These are phyloP conservation scores for Cosmia pyralina DNA, from an alignment of 2,888 invertebrate species.

Conservation along the genomic window DNA sequence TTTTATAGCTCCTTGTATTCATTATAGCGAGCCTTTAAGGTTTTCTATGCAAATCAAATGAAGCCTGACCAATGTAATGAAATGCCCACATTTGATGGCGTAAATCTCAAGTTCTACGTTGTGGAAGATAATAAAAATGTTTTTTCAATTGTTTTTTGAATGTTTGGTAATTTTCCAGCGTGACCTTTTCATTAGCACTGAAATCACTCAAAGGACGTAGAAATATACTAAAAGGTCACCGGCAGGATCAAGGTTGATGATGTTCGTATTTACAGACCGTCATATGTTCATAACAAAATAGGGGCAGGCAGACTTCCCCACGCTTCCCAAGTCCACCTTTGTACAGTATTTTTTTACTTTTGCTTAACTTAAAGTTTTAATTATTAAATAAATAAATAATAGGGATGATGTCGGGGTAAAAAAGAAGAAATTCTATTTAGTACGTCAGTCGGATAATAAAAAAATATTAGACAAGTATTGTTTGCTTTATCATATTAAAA, in stretches of 20 bases:
- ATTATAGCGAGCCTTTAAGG: constrained; percentile 61
- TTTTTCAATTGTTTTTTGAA: constrained; percentile 28
- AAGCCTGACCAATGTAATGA: constrained; percentile 72
- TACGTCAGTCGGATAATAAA: no score
- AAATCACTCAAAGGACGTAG: constrained; percentile 1
- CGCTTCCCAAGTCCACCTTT: no score
- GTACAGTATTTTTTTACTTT: no score
- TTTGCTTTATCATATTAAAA: no score
- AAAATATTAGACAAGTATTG: no score
- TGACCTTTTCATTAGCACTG: constrained; percentile 16
- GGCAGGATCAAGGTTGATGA: constrained; percentile 2
- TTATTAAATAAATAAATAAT: no score
- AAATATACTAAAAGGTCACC: constrained; percentile 6
- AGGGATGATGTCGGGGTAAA: no score
- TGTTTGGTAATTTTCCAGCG: constrained; percentile 23
- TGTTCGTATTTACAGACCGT: not conserved
- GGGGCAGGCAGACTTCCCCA: no score
- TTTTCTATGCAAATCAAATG: constrained; percentile 78
- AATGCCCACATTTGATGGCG: constrained; percentile 50
- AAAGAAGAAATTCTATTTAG: not conserved
- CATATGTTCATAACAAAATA: constrained; percentile 1
- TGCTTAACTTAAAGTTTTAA: no score
- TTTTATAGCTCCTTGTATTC: constrained; percentile 58
- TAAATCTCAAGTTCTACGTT: constrained; percentile 35
- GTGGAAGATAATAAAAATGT: constrained; percentile 27